Conservation (phyloP, 2,888 invertebrate genomes). For the Polydrusus cervinus region DNA sequence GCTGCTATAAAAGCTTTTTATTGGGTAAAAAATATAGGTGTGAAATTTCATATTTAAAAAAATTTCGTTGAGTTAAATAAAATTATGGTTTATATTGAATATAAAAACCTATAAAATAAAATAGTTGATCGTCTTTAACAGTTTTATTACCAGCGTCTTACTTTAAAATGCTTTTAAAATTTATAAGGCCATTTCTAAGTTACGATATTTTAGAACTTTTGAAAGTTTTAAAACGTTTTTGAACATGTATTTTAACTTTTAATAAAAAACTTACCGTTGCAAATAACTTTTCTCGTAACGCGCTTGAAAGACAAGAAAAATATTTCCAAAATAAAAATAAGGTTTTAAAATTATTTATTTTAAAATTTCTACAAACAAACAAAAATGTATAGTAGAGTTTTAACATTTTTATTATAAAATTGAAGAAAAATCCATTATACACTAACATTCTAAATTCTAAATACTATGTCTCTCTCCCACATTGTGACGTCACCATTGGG, state of each 20-base stretch:
- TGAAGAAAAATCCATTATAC: too few relatives aligned
- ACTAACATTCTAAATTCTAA: too few relatives aligned
- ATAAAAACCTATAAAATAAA: not conserved
- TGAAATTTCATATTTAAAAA: too few relatives aligned
- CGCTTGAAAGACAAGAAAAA: not conserved
- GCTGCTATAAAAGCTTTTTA: too few relatives aligned
- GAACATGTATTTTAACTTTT: not conserved
- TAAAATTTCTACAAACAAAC: too few relatives aligned
- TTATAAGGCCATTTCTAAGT: slow-evolving; percentile 5
- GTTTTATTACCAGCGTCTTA: not conserved
- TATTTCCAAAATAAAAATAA: not conserved
- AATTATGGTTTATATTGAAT: not conserved
- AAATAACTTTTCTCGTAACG: not conserved
- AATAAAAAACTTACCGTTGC: not conserved
- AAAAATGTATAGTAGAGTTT: too few relatives aligned
- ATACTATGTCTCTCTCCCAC: too few relatives aligned
- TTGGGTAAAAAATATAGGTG: too few relatives aligned
- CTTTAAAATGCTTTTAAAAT: slow-evolving; percentile 9
- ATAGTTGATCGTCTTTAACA: not conserved
- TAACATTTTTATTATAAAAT: too few relatives aligned
- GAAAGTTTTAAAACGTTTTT: not conserved
- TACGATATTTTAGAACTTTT: not conserved
- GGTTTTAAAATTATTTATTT: not conserved
- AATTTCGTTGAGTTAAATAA: too few relatives aligned
- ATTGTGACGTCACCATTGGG: too few relatives aligned